phyloP scores from a whole-genome alignment of 2,888 invertebrate species.

The Drosophila greeni region DNA sequence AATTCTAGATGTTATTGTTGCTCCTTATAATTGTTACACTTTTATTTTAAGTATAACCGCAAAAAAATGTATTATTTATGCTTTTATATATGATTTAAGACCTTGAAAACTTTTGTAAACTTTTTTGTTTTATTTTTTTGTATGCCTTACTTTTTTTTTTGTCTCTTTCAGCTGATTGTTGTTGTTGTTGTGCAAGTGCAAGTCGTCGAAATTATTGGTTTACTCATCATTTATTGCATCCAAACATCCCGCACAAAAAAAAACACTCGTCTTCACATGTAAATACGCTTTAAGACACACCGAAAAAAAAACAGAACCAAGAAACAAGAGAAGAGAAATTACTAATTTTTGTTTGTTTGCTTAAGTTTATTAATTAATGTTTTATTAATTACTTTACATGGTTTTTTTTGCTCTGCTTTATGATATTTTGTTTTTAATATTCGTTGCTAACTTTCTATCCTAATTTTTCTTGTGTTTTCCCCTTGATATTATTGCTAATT shows the following conservation, averaged over 20 bases:
- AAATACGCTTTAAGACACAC: slow-evolving; percentile 11
- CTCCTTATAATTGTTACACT: not conserved
- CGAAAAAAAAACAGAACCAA: not conserved
- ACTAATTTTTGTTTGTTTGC: slow-evolving; percentile 2
- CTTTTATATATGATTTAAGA: slow-evolving; percentile 8
- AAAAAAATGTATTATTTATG: slow-evolving; percentile 4
- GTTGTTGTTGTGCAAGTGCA: slow-evolving; percentile 20
- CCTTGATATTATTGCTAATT: not conserved
- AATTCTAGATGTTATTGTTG: not conserved
- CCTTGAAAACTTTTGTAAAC: not conserved
- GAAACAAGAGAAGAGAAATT: not conserved
- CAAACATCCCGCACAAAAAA: slow-evolving; percentile 10
- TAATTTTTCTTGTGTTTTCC: not conserved
- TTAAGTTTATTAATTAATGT: not conserved
- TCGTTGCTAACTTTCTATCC: not conserved
- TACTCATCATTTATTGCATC: slow-evolving; percentile 38
- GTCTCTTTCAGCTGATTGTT: slow-evolving; percentile 19
- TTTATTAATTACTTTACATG: not conserved
- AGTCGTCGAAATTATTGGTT: slow-evolving; percentile 33
- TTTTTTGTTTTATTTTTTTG: slow-evolving; percentile 29
- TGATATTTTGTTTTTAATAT: not conserved
- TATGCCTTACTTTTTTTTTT: slow-evolving; percentile 7
- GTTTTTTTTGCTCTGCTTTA: not conserved
- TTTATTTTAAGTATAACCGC: slow-evolving; percentile 2
- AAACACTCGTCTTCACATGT: slow-evolving; percentile 18